Evolutionary conservation across 1,140 invertebrate genomes (phyloP).

Genomic region (Augochlora pura): DNA sequence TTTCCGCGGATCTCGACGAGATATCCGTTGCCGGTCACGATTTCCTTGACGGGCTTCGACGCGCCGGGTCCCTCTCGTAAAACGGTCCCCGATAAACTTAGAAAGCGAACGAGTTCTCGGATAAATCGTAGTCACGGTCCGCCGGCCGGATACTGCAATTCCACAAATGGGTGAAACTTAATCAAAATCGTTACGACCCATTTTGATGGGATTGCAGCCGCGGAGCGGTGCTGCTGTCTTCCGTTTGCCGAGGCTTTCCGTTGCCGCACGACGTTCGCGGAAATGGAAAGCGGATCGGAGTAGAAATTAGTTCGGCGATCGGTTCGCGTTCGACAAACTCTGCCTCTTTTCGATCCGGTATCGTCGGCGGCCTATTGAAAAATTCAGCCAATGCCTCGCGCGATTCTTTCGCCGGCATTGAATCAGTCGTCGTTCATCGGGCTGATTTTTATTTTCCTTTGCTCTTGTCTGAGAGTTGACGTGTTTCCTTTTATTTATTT

Average conservation of each 20-base stretch:
- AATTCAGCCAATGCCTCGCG: too few relatives aligned
- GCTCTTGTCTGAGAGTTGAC: too few relatives aligned
- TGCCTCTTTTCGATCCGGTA: background rate
- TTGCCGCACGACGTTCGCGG: background rate
- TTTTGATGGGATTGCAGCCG: conserved; percentile 6
- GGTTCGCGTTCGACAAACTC: background rate
- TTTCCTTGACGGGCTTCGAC: background rate
- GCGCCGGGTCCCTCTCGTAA: background rate
- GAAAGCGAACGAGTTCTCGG: conserved; percentile 41
- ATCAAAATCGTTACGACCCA: conserved; percentile 29
- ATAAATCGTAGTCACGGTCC: conserved; percentile 46
- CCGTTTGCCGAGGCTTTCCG: background rate
- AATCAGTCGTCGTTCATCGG: too few relatives aligned
- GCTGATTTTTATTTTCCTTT: too few relatives aligned
- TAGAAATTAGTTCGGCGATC: background rate
- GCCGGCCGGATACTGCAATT: background rate
- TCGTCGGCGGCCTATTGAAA: too few relatives aligned
- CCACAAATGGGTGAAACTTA: conserved; percentile 22
- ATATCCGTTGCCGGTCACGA: conserved; percentile 43
- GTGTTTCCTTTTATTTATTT: too few relatives aligned
- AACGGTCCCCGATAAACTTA: conserved; percentile 41
- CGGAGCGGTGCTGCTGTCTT: background rate
- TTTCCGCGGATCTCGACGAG: conserved; percentile 34
- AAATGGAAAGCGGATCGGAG: conserved; percentile 15
- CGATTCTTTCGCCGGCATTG: too few relatives aligned